Conservation (phyloP, 2,888 invertebrate species). For the Phortica magna region DNA sequence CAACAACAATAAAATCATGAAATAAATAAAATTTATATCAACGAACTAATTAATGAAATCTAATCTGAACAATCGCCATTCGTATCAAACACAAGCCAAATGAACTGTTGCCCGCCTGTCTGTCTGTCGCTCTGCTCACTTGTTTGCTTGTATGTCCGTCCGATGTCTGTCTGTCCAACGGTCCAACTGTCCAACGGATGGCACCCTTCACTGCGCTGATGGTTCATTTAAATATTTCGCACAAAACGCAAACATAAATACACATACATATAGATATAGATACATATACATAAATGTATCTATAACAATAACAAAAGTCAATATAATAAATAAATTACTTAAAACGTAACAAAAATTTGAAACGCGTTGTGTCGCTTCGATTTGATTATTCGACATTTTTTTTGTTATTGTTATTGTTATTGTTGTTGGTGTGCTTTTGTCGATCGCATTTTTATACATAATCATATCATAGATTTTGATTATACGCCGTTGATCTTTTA, state of each 20-base stretch:
- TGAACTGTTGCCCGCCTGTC: background rate
- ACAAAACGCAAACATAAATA: no score
- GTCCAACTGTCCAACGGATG: no score
- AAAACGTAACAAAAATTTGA: no score
- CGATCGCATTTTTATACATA: background rate
- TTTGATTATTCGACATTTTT: no score
- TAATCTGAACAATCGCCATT: conserved; percentile 53
- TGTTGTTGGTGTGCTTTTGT: background rate
- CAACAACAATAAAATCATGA: conserved; percentile 24
- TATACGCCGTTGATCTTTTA: conserved; percentile 46
- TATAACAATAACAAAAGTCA: no score
- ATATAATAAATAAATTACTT: no score
- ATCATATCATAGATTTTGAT: background rate
- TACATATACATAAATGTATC: no score
- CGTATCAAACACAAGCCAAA: background rate
- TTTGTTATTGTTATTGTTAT: no score
- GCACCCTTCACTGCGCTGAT: no score
- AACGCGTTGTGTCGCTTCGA: no score
- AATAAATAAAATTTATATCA: conserved; percentile 34
- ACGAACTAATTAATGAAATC: conserved; percentile 68
- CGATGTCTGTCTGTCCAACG: background rate
- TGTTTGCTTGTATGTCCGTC: background rate
- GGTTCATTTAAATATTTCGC: no score
- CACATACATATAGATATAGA: no score
- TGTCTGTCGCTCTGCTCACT: background rate